These are phyloP conservation scores for Anguilla marmorata DNA, from an alignment of 2,797 vertebrate genomes.

Conservation along the genomic window DNA sequence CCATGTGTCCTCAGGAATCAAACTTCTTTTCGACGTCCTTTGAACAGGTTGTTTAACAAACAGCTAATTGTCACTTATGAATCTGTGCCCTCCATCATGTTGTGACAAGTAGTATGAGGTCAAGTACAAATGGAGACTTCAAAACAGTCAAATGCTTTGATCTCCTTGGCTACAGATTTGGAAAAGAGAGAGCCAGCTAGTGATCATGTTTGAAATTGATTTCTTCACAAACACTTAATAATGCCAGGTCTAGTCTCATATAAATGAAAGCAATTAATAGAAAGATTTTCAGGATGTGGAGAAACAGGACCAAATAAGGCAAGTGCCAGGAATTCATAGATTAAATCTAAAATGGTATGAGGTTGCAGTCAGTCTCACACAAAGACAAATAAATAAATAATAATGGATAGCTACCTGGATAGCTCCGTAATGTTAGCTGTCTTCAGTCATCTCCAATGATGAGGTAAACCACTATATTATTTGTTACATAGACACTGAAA, in stretches of 20 bases:
- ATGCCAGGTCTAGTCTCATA: not conserved
- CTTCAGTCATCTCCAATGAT: no score
- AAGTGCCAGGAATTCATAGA: not conserved
- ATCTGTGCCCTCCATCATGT: not conserved
- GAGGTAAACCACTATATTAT: no score
- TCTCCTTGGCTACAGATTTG: not conserved
- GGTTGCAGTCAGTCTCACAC: no score
- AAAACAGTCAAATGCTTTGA: not conserved
- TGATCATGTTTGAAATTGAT: not conserved
- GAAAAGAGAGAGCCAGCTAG: not conserved
- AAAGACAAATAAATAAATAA: no score
- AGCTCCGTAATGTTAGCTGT: no score
- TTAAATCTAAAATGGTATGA: not conserved
- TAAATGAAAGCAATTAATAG: not conserved
- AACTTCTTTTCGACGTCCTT: not conserved
- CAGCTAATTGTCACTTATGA: slow-evolving; percentile 6
- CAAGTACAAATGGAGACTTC: slow-evolving; percentile 3
- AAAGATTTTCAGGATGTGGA: not conserved
- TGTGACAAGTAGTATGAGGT: not conserved
- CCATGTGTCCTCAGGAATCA: not conserved
- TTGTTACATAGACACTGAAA: no score
- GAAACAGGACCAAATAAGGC: not conserved
- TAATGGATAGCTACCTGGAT: no score
- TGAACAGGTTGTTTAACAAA: not conserved
- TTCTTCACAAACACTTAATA: not conserved